Evolutionary conservation across 1,140 invertebrate genomes (phyloP).

Genomic region (Drosophila parabipectinata): DNA sequence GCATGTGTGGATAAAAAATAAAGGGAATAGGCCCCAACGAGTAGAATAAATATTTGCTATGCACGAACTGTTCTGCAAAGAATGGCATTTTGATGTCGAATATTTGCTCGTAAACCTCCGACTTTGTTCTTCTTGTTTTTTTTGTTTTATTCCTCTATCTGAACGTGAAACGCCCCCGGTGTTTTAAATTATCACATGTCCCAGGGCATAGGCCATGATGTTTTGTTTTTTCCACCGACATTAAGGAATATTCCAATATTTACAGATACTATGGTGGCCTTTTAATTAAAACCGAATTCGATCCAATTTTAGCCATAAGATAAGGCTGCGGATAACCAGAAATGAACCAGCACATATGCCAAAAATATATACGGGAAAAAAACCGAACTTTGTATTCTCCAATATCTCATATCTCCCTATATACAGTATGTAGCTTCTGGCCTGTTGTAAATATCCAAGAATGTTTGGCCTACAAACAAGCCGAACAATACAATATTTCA

Average conservation of each 20-base stretch:
- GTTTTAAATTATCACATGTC: slow-evolving; percentile 22
- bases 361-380: slow-evolving; percentile 2
- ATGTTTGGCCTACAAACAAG: slow-evolving; percentile 44
- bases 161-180: slow-evolving; percentile 24
- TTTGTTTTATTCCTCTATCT: slow-evolving; percentile 9
- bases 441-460: slow-evolving; percentile 8
- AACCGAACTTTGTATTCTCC: slow-evolving; percentile 15
- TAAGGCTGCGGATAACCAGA: slow-evolving; percentile 33
- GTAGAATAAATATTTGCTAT: slow-evolving; percentile 67
- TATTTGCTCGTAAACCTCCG: slow-evolving; percentile 50
- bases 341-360: slow-evolving; percentile 2
- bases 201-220: slow-evolving; percentile 42
- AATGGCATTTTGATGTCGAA: slow-evolving; percentile 62
- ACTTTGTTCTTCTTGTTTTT: not conserved
- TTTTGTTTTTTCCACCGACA: slow-evolving; percentile 22
- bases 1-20: not conserved
- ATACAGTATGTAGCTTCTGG: slow-evolving; percentile 2
- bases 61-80: slow-evolving; percentile 55
- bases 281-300: slow-evolving; percentile 65
- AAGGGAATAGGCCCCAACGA: slow-evolving; percentile 5
- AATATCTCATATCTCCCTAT: slow-evolving; percentile 6
- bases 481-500: slow-evolving; percentile 34
- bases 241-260: slow-evolving; percentile 38
- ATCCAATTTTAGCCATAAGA: slow-evolving; percentile 60
- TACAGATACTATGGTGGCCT: slow-evolving; percentile 1